Percentiles rank a stretch among this genome's conserved stretches.
phyloP scores from a whole-genome alignment of 1,140 invertebrate species.

The Caenorhabditis inopinata region DNA sequence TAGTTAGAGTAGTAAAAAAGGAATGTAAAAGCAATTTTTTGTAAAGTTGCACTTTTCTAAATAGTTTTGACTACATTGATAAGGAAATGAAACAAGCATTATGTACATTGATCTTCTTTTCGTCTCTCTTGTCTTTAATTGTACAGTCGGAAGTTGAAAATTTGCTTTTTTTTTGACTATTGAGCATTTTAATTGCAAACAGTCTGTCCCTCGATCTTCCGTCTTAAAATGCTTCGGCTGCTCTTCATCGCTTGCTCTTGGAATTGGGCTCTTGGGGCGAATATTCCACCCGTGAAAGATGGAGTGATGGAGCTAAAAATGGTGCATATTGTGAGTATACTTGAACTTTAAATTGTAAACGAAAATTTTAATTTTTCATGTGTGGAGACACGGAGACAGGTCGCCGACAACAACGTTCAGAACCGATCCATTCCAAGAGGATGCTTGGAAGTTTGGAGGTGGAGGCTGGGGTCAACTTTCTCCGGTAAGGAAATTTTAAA shows the following conservation, averaged over 20 bases:
- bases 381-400: conserved; percentile 47
- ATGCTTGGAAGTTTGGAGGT: conserved; percentile 41
- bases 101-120: too few species aligned
- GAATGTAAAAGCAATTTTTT: too few species aligned
- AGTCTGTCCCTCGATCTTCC: too few species aligned
- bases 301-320: neutral
- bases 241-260: neutral
- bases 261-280: neutral
- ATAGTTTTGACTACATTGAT: too few species aligned
- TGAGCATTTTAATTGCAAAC: too few species aligned
- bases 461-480: conserved; percentile 43
- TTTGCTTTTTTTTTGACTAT: too few species aligned
- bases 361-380: neutral
- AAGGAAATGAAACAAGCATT: too few species aligned
- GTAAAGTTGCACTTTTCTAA: too few species aligned
- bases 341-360: too few species aligned
- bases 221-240: neutral
- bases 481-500: conserved; percentile 20
- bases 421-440: conserved; percentile 32
- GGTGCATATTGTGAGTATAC: neutral
- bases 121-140: too few species aligned
- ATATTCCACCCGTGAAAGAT: neutral
- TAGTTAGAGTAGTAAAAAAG: too few species aligned
- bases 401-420: conserved; percentile 42
- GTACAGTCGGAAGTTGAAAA: too few species aligned